These are phyloP conservation scores for Drosophila sproati DNA, from an alignment of 1,140 invertebrate genomes.

Conservation along the genomic window DNA sequence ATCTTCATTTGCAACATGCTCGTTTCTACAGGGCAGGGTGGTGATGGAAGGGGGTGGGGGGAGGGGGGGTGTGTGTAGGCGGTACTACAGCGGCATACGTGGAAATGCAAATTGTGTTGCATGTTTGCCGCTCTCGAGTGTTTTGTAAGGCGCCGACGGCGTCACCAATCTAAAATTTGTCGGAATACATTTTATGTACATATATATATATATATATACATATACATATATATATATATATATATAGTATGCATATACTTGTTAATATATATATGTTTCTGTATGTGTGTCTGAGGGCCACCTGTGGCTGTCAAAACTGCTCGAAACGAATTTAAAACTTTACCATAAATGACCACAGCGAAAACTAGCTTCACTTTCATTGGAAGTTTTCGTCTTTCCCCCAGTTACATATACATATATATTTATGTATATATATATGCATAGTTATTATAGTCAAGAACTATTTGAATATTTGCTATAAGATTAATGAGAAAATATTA, in stretches of 20 bases:
- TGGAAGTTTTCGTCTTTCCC: neutral
- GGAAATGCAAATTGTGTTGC: slow-evolving; percentile 54
- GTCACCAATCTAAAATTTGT: slow-evolving; percentile 41
- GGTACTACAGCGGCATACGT: slow-evolving; percentile 4
- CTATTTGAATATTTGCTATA: too few relatives aligned
- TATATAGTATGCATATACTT: neutral
- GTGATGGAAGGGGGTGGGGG: neutral
- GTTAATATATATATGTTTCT: slow-evolving; percentile 3
- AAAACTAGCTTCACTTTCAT: slow-evolving; percentile 29
- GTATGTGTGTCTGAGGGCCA: slow-evolving; percentile 12
- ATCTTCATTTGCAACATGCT: slow-evolving; percentile 22
- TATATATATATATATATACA: slow-evolving; percentile 14
- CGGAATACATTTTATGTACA: slow-evolving; percentile 23
- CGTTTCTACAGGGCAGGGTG: neutral
- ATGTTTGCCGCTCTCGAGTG: slow-evolving; percentile 49
- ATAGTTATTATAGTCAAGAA: too few relatives aligned
- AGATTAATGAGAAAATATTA: too few relatives aligned
- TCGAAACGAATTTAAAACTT: slow-evolving; percentile 32
- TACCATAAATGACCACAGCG: slow-evolving; percentile 14
- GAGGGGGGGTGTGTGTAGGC: too few relatives aligned
- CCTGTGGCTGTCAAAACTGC: slow-evolving; percentile 33
- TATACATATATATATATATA: neutral
- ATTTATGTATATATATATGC: neutral
- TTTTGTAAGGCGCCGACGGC: slow-evolving; percentile 53
- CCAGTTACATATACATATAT: neutral